Evolutionary conservation across 2,888 invertebrate genomes (phyloP), one percentile per base, ranked within the genome.

Genomic region (Asteroscopus sphinx): DNA sequence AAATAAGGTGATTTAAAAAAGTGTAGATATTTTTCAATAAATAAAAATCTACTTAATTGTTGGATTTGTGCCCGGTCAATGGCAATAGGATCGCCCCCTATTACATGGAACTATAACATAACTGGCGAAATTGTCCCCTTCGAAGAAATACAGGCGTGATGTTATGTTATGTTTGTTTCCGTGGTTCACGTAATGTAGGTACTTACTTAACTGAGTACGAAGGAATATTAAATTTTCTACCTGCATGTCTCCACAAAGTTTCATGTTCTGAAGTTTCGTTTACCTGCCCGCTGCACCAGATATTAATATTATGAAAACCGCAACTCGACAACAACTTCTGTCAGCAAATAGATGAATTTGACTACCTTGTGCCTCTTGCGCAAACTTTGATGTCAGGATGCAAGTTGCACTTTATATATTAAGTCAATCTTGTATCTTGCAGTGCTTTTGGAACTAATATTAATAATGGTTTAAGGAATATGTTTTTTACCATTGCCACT

Each of bases 281-380:
- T 89, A 89, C 89, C 87, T 88, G 82, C 75, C 82, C 83, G 75
- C 76, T 76, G 77, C 76, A 77, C 68, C 77, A 71, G 85, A 87
- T 89, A 90, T 89, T 90, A 89, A 88, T 89, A 88, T 90, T 85
- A 87, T 85, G 83, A 87, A 89, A 88, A 84, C 73, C 61, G 60
- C 58, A 80, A 80, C 79, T 79, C 78, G 73, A 74, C 79, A 77
- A 76, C 77, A 86, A 86, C 75, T 86, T 84, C 59, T 79, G 68
- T 71, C 46, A 54, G 79, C 73, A 80, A 85, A 86, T 83, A 77
- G 72, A 81, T 80, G 80, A 78, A 81, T 83, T 79, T 78, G 72
- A 68, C 75, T 75, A 63, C 52, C 69, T 78, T 67, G 53, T 68
- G 61, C 54, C 63, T 60, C 73, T 71, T 73, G 51, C 54, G 58